Conservation (phyloP, 2,113 vertebrate species). For the Sclerurus mexicanus region DNA sequence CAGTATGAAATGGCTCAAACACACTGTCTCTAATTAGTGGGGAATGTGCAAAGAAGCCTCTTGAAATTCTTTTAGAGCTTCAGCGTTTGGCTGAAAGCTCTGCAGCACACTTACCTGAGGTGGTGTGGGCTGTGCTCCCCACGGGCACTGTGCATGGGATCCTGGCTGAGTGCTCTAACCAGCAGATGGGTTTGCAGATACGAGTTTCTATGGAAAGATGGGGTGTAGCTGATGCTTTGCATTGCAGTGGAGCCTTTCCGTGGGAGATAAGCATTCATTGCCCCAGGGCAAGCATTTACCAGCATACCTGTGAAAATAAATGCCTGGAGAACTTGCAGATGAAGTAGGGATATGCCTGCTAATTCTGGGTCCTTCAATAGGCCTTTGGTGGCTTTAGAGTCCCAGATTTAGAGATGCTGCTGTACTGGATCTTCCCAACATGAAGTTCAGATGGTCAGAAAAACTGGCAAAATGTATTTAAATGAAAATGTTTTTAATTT, state of each 20-base stretch:
- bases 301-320: neutral
- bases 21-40: neutral
- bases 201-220: neutral
- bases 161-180: neutral
- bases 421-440: neutral
- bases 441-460: neutral
- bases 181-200: neutral
- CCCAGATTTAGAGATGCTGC: neutral
- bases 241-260: neutral
- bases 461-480: neutral
- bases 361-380: neutral
- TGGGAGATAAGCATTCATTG: neutral
- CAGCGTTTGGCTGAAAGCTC: neutral
- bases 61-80: neutral
- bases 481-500: constrained; percentile 36
- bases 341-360: neutral
- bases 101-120: fast-evolving
- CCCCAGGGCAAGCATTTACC: neutral
- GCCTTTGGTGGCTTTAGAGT: neutral
- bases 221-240: neutral
- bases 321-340: neutral
- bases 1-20: neutral
- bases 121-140: fast-evolving
- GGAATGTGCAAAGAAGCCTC: neutral
- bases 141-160: fast-evolving